A percentile compares a stretch with the other conserved stretches of the same genome.
These are phyloP conservation scores for Ornithoptera alexandrae DNA, from an alignment of 2,888 invertebrate species.

Conservation along the genomic window DNA sequence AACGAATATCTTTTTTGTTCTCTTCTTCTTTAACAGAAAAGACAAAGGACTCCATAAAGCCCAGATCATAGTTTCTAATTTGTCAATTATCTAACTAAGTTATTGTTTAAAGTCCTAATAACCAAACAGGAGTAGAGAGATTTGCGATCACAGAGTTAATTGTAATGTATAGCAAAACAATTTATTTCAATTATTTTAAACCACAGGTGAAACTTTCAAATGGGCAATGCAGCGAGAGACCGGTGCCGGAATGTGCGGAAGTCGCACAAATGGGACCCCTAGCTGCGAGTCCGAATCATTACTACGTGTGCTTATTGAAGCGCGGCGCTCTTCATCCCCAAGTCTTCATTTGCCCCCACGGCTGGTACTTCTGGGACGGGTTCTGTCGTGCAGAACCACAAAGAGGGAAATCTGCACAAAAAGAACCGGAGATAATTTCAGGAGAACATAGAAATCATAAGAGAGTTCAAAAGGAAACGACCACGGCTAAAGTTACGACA, in stretches of 20 bases:
- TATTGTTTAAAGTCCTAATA: too few relatives aligned
- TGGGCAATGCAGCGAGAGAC: conserved; percentile 59
- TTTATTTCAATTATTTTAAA: background rate
- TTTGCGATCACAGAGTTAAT: too few relatives aligned
- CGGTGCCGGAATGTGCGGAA: conserved; percentile 55
- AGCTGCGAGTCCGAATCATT: conserved; percentile 58
- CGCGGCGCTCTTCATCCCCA: conserved; percentile 55
- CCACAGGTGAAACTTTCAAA: conserved; percentile 52
- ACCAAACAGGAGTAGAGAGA: too few relatives aligned
- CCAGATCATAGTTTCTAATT: too few relatives aligned
- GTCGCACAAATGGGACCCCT: conserved; percentile 60
- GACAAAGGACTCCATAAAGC: too few relatives aligned
- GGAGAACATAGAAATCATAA: conserved; percentile 11
- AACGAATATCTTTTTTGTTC: too few relatives aligned
- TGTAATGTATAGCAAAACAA: background rate
- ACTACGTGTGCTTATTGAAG: conserved; percentile 64
- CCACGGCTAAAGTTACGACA: conserved; percentile 35
- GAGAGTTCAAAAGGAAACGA: conserved; percentile 26
- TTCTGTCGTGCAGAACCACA: conserved; percentile 59
- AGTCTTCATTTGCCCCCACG: conserved; percentile 70
- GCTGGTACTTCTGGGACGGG: conserved; percentile 64
- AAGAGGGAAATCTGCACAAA: conserved; percentile 7
- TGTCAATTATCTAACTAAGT: too few relatives aligned
- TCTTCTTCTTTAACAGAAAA: too few relatives aligned
- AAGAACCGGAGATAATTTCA: conserved; percentile 10